A percentile compares a stretch with the other conserved stretches of the same genome.
Conservation (phyloP, 1,140 invertebrate species). For the Antheraea pernyi region DNA sequence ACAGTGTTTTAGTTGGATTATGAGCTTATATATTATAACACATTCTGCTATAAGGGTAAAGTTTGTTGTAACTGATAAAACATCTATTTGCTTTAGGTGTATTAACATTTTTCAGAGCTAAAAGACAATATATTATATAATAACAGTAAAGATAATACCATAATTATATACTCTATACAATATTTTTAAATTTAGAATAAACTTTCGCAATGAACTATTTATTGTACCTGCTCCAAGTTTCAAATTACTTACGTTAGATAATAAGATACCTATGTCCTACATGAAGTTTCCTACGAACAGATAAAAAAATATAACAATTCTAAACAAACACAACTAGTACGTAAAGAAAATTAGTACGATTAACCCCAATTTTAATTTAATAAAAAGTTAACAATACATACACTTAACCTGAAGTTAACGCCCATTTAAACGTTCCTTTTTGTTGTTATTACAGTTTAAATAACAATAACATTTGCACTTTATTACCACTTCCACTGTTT, state of each 20-base stretch:
- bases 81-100: too few relatives aligned
- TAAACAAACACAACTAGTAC: not conserved
- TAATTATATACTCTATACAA: not conserved
- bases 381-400: conserved; percentile 55
- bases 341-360: conserved; percentile 25
- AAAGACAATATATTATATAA: too few relatives aligned
- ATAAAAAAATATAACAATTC: not conserved
- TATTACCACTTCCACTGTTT: conserved; percentile 23
- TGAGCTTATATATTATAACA: too few relatives aligned
- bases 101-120: too few relatives aligned
- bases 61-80: too few relatives aligned
- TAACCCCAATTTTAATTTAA: conserved; percentile 68
- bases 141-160: not conserved
- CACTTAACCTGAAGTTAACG: conserved; percentile 68
- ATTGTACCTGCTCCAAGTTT: conserved; percentile 4
- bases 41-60: too few relatives aligned
- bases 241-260: conserved; percentile 14
- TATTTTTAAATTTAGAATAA: not conserved
- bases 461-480: conserved; percentile 31
- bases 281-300: too few relatives aligned
- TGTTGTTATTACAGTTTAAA: conserved; percentile 37
- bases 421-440: conserved; percentile 58
- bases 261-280: not conserved
- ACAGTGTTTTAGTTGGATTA: too few relatives aligned
- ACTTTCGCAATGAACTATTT: conserved; percentile 8